Evolutionary conservation across 2,113 vertebrate genomes (phyloP).

Genomic region (Passerina amoena): DNA sequence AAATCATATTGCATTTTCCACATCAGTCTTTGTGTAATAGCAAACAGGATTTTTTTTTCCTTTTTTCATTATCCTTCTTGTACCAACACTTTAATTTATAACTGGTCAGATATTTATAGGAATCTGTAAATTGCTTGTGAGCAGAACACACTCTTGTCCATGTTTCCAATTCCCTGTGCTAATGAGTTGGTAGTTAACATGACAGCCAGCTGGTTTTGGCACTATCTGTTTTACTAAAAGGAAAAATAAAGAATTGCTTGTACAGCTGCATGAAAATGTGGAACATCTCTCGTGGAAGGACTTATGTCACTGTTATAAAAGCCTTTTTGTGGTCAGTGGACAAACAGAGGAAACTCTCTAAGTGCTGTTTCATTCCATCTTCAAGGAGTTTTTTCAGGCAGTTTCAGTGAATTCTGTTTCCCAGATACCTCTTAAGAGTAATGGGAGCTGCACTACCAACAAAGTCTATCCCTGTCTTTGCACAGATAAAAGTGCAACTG

Average conservation of each 20-base stretch:
- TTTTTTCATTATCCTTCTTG: not conserved
- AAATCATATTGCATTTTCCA: not conserved
- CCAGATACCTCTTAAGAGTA: not conserved
- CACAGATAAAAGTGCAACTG: not conserved
- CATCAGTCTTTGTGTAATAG: not conserved
- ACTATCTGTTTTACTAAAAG: not conserved
- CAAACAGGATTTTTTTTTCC: rapidly evolving
- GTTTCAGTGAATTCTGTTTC: not conserved
- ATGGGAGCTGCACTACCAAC: not conserved
- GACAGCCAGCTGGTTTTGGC: not conserved
- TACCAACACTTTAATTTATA: not conserved
- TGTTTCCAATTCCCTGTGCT: not conserved
- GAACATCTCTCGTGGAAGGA: not conserved
- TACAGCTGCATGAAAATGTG: constrained; percentile 2
- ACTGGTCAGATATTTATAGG: rapidly evolving
- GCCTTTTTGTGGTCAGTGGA: not conserved
- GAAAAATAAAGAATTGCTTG: not conserved
- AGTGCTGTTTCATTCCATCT: not conserved
- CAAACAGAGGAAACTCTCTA: not conserved
- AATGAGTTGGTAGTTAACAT: not conserved
- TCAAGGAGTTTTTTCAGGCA: not conserved
- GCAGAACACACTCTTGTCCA: not conserved
- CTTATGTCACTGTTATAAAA: not conserved
- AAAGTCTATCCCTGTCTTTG: not conserved
- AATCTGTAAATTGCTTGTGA: not conserved